Base-by-base conservation (phyloP, 2,113 vertebrate genomes). In the Otocyon megalotis region DNA sequence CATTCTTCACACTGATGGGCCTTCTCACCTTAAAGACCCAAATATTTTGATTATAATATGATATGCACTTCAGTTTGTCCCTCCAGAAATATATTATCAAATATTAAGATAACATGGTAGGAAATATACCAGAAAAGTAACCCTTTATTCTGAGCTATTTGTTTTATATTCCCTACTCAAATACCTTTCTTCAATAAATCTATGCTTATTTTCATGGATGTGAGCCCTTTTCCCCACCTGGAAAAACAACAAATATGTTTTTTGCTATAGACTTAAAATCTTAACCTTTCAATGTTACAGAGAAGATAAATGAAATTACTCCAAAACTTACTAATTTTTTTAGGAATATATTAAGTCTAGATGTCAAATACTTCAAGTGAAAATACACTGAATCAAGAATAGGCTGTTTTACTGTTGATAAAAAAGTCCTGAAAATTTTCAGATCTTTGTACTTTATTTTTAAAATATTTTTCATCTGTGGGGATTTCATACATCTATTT, bases 1-100 rank as follows among this genome's bases (percentile, higher is more conserved):
- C 99, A 99, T 96, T 99, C 99, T 97, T 99, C 99, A 98, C 99
- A 99, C 77, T 99, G 99, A 98, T 99, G 99, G 4, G 99, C 99
- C 98, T 99, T 99, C 98, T 99, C 99, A 94, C 99, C 99, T 99
- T 94, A 16, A 97, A 97, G 60, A 86, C 88, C 97, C 81, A 30
- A 69, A 77, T 26, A 56, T 11, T 53, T 84, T 56, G 1, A 69
- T 91, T 92, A 95, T 16, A 74, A 86, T 53, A 76, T 4, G 20
- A 86, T 53, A 76, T 4, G 20, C 60, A 93, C 48, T 90, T 81
- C n/a, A 86, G 26, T 17, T 67, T 10, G 19, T 13, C 11, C 2
- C 11, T 8, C 60, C 84, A 71, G 56, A 87, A 90, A 93, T 1
- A 63, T 76, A 85, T 35, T 50, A 93, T 11, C 37, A 62, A 63